These are phyloP conservation scores for Laterallus jamaicensis DNA, from an alignment of 2,113 vertebrate species.

Conservation along the genomic window DNA sequence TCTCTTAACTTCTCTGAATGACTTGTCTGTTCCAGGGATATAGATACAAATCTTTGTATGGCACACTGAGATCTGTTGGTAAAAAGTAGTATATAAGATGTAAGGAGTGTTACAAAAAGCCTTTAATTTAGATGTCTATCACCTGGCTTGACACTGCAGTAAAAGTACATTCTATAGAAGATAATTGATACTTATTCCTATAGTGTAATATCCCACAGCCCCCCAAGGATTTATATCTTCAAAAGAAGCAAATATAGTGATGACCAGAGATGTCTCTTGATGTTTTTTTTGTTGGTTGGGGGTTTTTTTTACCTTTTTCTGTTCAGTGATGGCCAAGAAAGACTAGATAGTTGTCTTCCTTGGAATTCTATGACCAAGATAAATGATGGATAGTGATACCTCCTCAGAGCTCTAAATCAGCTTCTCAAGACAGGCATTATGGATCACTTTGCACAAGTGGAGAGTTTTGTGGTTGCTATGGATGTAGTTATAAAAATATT, in stretches of 20 bases:
- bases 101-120: neutral
- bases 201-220: neutral
- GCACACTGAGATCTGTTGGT: neutral
- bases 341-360: neutral
- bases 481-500: conserved; percentile 41
- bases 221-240: neutral
- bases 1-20: neutral
- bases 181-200: neutral
- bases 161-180: neutral
- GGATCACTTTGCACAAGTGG: conserved; percentile 1
- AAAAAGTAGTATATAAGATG: neutral
- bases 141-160: neutral
- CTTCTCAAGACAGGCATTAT: conserved; percentile 15
- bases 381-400: conserved; percentile 11
- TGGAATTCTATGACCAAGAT: neutral
- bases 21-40: neutral
- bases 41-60: neutral
- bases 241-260: neutral
- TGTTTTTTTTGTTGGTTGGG: neutral
- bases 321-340: neutral
- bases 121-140: neutral
- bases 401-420: conserved; percentile 29
- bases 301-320: neutral
- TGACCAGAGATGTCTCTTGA: neutral
- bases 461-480: conserved; percentile 51